These are phyloP conservation scores for Zapus hudsonius DNA, from an alignment of 2,113 vertebrate species.

Conservation along the genomic window DNA sequence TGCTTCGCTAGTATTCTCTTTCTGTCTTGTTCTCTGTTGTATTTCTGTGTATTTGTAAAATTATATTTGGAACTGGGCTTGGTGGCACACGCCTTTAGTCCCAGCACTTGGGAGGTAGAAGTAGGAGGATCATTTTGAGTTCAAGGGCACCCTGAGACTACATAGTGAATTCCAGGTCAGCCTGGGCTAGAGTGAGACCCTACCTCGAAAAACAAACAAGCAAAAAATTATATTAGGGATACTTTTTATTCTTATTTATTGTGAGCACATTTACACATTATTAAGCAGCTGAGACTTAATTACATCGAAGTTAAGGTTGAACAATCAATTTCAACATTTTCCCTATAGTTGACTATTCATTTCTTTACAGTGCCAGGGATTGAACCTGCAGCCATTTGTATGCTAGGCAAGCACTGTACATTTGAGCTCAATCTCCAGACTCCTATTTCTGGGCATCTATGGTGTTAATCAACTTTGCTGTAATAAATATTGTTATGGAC, in stretches of 20 bases:
- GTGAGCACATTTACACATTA: not conserved
- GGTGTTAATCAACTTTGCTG: not conserved
- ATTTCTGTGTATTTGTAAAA: slow-evolving; percentile 31
- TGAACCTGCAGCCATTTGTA: not conserved
- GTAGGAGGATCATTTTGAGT: too few relatives aligned
- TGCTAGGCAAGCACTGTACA: not conserved
- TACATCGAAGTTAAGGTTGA: not conserved
- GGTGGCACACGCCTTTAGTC: too few relatives aligned
- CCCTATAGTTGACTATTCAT: not conserved
- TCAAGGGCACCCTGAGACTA: too few relatives aligned
- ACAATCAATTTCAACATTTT: slow-evolving; percentile 4
- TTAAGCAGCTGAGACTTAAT: slow-evolving; percentile 25
- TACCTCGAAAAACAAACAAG: too few relatives aligned
- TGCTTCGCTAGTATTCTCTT: not conserved
- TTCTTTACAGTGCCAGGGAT: not conserved
- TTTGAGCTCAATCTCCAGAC: not conserved
- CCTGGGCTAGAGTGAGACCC: too few relatives aligned
- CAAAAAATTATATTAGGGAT: not conserved
- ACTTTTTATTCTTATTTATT: slow-evolving; percentile 4
- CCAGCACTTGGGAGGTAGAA: too few relatives aligned
- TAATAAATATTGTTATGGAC: not conserved
- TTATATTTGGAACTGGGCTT: too few relatives aligned
- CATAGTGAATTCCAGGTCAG: too few relatives aligned
- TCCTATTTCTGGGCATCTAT: not conserved
- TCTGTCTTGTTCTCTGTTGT: not conserved